Base-by-base conservation (phyloP, 1,140 invertebrate genomes). In the Lordiphosa clarofinis region DNA sequence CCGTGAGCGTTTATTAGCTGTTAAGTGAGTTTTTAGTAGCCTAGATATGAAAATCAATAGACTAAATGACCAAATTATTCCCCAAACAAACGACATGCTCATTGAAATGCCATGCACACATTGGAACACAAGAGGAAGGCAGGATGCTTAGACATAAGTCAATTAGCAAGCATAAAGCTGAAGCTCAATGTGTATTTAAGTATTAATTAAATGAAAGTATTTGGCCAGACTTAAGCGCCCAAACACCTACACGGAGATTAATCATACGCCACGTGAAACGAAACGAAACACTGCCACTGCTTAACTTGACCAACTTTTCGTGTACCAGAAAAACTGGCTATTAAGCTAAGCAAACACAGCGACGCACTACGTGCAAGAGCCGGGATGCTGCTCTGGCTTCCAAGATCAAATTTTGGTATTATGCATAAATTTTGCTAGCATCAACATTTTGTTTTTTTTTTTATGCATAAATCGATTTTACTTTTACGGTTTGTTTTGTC, bases 181-280 rank as follows among this genome's bases (percentile, higher is more conserved):
- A 55, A 81, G 76, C 76, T 81, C 63, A 82, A 84, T 72, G 76
- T 76, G 76, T 84, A 82, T 82, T 81, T 81, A 82, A 81, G 76
- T 81, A 81, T 81, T 81, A 79, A 65, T 58, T 73, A 64, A 79
- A 72, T 56, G 42, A 69, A 49, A 69, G 74, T 79, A 76, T 82
- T 76, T 64, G 36, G 56, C 21, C 21, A 21, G 21, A 21, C 21
- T 21, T 4, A 21, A 21, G 21, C 21, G 21, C 21, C 21, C 21
- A 21, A 4, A 21, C 21, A 21, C 4, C 21, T 15, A 21, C 21
- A 21, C 21, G 57, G 53, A 54, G 64, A 82, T 84, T 82, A 73
- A 76, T 84, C 78, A 82, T 69, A 84, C 68, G 78, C 63, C 78
- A 43, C 68, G 69, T 68, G 31, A 39, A 55, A 44, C 60, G 24